Evolutionary conservation across 2,797 vertebrate genomes (phyloP).

Genomic region (Sternotherus odoratus): DNA sequence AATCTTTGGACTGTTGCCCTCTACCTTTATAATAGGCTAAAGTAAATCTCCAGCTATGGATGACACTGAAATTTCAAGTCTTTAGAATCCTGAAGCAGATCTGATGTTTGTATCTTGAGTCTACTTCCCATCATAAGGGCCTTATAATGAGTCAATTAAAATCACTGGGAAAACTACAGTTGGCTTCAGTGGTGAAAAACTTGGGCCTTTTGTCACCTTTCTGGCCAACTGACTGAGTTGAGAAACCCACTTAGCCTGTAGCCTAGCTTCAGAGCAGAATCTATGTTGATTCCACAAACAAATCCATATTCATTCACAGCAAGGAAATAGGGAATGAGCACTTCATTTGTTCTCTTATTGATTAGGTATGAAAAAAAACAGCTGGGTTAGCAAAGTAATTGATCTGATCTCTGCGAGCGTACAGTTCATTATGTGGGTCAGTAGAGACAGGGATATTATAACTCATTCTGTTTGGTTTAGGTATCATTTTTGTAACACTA

Average conservation of each 20-base stretch:
- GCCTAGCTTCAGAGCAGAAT: neutral
- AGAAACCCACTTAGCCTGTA: constrained; percentile 16
- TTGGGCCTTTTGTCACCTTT: neutral
- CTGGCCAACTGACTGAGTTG: neutral
- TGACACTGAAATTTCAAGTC: neutral
- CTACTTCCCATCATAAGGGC: neutral
- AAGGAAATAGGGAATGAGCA: constrained; percentile 32
- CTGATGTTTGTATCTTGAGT: neutral
- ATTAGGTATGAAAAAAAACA: constrained; percentile 43
- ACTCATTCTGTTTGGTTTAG: constrained; percentile 45
- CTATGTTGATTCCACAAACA: constrained; percentile 25
- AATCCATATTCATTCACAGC: constrained; percentile 59
- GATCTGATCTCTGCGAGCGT: constrained; percentile 1
- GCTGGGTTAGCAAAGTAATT: constrained; percentile 49
- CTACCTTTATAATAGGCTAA: neutral
- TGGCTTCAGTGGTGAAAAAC: neutral
- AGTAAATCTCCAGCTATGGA: neutral
- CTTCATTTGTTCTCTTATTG: constrained; percentile 46
- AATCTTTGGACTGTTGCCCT: neutral
- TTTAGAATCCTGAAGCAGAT: neutral
- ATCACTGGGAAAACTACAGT: accelerated
- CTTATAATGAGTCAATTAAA: neutral
- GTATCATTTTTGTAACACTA: neutral
- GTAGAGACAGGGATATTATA: neutral
- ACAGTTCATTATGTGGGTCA: constrained; percentile 52